phyloP scores from a whole-genome alignment of 2,797 vertebrate species.

The Malacoraja senta region DNA sequence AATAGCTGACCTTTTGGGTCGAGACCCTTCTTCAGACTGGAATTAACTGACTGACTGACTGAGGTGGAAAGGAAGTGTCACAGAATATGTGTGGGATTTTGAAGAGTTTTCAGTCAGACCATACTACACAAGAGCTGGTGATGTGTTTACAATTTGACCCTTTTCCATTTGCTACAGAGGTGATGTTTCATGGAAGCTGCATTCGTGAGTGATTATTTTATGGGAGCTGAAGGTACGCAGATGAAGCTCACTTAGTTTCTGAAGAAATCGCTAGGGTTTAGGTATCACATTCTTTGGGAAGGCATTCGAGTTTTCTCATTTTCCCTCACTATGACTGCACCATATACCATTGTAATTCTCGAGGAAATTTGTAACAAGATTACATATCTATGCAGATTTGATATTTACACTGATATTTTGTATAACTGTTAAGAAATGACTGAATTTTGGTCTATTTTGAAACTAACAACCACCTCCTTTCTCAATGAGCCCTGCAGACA shows the following conservation, averaged over 20 bases:
- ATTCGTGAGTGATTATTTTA: background rate
- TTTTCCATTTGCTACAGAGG: background rate
- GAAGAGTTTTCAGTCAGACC: background rate
- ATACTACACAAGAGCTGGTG: background rate
- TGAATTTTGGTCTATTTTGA: background rate
- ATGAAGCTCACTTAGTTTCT: background rate
- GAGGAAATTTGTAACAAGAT: background rate
- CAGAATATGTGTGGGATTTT: background rate
- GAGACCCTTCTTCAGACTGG: too few relatives aligned
- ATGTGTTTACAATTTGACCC: background rate
- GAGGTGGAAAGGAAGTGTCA: background rate
- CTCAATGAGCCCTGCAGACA: background rate
- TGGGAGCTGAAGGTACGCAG: background rate
- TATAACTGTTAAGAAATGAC: background rate
- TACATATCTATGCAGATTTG: background rate
- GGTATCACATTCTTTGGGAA: background rate
- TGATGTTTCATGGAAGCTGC: background rate
- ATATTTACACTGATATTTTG: background rate
- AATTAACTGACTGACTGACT: background rate
- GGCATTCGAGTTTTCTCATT: background rate
- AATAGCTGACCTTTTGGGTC: too few relatives aligned
- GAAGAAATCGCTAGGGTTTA: background rate
- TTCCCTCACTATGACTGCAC: background rate
- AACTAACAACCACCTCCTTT: background rate
- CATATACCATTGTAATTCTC: background rate